Evolutionary conservation across 2,888 invertebrate genomes (phyloP).

Genomic region (Heliconius hortense): DNA sequence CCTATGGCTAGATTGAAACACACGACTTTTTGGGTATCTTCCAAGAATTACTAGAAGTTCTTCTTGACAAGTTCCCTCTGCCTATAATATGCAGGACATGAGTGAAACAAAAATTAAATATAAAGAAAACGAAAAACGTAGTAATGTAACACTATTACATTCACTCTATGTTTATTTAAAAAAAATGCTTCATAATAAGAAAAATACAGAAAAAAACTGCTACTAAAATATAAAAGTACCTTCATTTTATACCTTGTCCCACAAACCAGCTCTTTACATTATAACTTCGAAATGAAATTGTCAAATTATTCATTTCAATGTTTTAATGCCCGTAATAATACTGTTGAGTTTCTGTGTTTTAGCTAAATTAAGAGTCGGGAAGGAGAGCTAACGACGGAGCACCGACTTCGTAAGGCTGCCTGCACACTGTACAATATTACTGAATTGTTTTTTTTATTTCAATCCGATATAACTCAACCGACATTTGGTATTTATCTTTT

Average conservation of each 20-base stretch:
- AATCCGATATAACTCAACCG: neutral
- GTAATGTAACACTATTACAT: too few species aligned
- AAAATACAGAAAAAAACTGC: neutral
- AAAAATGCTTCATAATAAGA: neutral
- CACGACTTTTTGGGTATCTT: neutral
- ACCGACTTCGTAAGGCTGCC: conserved; percentile 1
- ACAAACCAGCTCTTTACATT: neutral
- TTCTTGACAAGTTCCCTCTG: too few species aligned
- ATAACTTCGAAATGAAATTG: conserved; percentile 14
- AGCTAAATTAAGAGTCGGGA: conserved; percentile 18
- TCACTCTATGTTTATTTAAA: too few species aligned
- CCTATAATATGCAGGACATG: too few species aligned
- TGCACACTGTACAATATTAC: neutral
- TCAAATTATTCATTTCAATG: conserved; percentile 21
- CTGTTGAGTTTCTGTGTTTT: conserved; percentile 14
- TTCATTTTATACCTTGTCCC: neutral
- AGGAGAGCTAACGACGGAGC: neutral
- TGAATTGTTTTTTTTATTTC: neutral
- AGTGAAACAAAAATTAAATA: too few species aligned
- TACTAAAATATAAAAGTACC: neutral
- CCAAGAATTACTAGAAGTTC: neutral
- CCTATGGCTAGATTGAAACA: neutral
- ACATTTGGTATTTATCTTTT: neutral
- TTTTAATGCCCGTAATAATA: conserved; percentile 26
- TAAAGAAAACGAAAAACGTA: too few species aligned